phyloP scores from a whole-genome alignment of 2,113 vertebrate species.

The Pao palembangensis region DNA sequence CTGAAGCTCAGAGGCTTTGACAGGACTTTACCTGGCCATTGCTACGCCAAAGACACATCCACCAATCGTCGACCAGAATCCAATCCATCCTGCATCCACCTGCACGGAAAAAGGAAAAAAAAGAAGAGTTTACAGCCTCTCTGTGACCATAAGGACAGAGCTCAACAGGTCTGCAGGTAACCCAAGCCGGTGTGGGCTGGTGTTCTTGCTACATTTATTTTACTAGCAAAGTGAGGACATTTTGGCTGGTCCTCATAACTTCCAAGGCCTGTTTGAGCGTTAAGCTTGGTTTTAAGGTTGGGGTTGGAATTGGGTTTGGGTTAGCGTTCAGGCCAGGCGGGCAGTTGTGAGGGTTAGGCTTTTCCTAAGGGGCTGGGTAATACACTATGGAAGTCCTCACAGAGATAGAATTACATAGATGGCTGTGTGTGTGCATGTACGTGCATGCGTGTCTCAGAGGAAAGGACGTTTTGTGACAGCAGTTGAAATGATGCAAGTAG shows the following conservation, averaged over 20 bases:
- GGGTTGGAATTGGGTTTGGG: too few relatives aligned
- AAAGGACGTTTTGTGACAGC: constrained; percentile 16
- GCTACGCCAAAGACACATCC: constrained; percentile 94
- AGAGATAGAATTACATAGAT: too few relatives aligned
- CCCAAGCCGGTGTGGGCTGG: constrained; percentile 27
- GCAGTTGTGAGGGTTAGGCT: neutral
- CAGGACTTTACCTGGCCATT: constrained; percentile 84
- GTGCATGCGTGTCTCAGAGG: constrained; percentile 3
- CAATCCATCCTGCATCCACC: constrained; percentile 98
- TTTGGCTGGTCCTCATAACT: too few relatives aligned
- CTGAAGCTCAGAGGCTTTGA: too few relatives aligned
- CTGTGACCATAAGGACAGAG: constrained; percentile 14
- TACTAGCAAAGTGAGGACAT: too few relatives aligned
- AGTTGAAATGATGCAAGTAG: constrained; percentile 16
- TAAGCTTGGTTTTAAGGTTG: too few relatives aligned
- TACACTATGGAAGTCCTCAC: too few relatives aligned
- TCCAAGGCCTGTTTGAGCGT: too few relatives aligned
- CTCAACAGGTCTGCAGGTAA: constrained; percentile 17
- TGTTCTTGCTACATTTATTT: too few relatives aligned
- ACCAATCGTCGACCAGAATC: constrained; percentile 94
- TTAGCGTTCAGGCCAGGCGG: too few relatives aligned
- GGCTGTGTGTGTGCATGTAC: constrained; percentile 10
- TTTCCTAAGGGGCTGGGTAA: too few relatives aligned
- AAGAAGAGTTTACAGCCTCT: constrained; percentile 2
- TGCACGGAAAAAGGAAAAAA: constrained; percentile 41